Base-by-base conservation (phyloP, 37 sponge, comb jelly and placozoan genomes). In the Theonella swinhoei region DNA sequence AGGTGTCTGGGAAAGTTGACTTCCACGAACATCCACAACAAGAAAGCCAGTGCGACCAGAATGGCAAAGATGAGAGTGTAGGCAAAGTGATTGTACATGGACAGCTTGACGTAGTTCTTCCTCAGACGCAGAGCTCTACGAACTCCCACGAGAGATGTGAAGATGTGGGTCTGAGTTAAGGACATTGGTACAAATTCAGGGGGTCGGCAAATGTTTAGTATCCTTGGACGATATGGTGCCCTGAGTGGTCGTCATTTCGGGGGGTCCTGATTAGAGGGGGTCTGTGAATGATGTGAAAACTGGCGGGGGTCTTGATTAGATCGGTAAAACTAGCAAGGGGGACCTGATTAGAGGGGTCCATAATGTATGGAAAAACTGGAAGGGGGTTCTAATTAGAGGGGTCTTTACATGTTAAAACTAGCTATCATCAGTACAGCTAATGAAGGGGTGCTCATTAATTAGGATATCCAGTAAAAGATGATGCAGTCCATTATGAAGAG, bases 71-170 rank as follows among this genome's bases (percentile, higher is more conserved):
- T 83, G 74, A 95, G 81, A 11, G 87, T 75, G 68, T 87, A 84
- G 2, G 78, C 76, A 24, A 95, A 74, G 43, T 91, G 92, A 70
- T 89, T 91, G 78, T 95, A 95, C 64, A 95, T 65, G n/a, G 95
- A 24, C 1, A 95, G 90, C 66, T 95, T 95, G 26, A 80, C 72
- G 37, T 39, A 66, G 75, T 95, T 95, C 72, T 89, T 86, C 17
- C 96, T 75, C 47, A 95, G 61, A 17, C 88, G 62, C 39, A 95
- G 88, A 1, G 81, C 61, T 14, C 88, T 72, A 8, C 91, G 64
- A 5, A 93, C 92, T 39, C 83, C 85, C 34, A 92, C 75, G 26
- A 95, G 61, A 23, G 88, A 76, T 1, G 70, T 77, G 76, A 92
- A 88, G 71, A 90, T 65, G 77, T 76, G 84, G 8, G 38, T 24